These are phyloP conservation scores for Drosophila sp. DNA, from an alignment of 1,140 invertebrate genomes.

Conservation along the genomic window DNA sequence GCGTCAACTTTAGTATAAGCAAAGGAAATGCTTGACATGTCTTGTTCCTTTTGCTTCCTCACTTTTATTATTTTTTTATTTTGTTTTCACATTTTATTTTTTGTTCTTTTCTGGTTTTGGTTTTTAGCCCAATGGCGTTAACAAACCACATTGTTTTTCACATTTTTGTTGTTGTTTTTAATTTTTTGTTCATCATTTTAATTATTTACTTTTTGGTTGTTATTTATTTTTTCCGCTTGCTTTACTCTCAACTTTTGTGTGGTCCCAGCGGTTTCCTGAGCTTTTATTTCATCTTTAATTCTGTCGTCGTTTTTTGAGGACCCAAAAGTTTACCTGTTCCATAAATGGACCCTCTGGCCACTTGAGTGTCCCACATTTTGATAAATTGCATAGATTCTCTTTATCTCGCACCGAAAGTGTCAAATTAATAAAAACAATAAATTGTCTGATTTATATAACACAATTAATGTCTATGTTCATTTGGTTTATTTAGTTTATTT, in stretches of 20 bases:
- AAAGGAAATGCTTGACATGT: conserved; percentile 76
- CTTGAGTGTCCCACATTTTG: background rate
- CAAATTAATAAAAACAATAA: background rate
- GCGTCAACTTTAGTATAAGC: conserved; percentile 57
- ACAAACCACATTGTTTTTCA: conserved; percentile 34
- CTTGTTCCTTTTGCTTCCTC: conserved; percentile 65
- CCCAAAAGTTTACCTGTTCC: background rate
- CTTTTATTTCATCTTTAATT: conserved; percentile 3
- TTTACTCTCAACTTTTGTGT: conserved; percentile 4
- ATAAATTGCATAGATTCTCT: conserved; percentile 1
- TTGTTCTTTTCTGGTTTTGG: conserved; percentile 29
- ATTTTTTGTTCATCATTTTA: conserved; percentile 44
- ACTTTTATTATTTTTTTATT: conserved; percentile 50
- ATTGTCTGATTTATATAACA: conserved; percentile 28
- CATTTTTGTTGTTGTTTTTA: conserved; percentile 20
- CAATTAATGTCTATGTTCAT: conserved; percentile 51
- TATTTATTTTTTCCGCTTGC: conserved; percentile 47
- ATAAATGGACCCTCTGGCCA: background rate
- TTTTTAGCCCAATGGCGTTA: conserved; percentile 47
- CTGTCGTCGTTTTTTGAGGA: background rate
- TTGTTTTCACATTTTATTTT: conserved; percentile 31
- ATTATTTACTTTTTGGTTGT: conserved; percentile 54
- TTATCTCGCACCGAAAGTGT: background rate
- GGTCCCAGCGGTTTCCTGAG: conserved; percentile 1
- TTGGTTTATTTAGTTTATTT: conserved; percentile 34